Percentiles rank a stretch among this genome's conserved stretches.
phyloP scores from a whole-genome alignment of 2,888 invertebrate species.

The Byasa hedistus region DNA sequence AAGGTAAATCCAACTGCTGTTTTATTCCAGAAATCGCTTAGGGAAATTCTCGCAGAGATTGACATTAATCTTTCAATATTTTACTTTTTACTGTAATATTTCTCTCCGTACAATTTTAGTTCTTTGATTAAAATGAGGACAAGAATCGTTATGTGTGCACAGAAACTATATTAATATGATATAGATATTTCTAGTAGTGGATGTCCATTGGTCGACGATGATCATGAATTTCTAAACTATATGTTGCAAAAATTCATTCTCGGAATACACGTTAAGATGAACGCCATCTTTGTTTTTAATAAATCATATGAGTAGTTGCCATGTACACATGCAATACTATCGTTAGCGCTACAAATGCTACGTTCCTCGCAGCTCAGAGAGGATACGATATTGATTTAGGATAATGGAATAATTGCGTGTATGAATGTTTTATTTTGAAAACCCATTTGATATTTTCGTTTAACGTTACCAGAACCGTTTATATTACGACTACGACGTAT shows the following conservation, averaged over 20 bases:
- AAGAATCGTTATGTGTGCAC: too few species aligned
- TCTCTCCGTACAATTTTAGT: too few species aligned
- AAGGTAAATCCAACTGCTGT: too few species aligned
- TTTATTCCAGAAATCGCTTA: too few species aligned
- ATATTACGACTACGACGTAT: too few species aligned
- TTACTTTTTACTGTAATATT: too few species aligned
- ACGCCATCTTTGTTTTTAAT: neutral
- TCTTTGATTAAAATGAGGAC: too few species aligned
- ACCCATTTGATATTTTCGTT: neutral
- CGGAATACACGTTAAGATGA: neutral
- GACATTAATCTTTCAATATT: too few species aligned
- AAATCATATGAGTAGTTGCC: neutral
- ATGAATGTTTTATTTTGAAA: neutral
- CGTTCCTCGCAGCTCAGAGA: neutral
- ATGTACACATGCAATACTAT: neutral
- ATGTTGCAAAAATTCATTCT: neutral
- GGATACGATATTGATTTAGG: conserved; percentile 15
- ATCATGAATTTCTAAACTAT: neutral
- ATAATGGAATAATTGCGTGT: conserved; percentile 20
- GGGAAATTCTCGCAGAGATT: too few species aligned
- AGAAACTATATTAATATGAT: too few species aligned
- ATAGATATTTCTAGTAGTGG: too few species aligned
- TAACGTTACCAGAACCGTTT: neutral
- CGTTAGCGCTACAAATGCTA: neutral
- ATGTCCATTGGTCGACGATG: too few species aligned